Percentiles rank a stretch among this genome's conserved stretches.
These are phyloP conservation scores for Psophia crepitans DNA, from an alignment of 2,113 vertebrate genomes.

Conservation along the genomic window DNA sequence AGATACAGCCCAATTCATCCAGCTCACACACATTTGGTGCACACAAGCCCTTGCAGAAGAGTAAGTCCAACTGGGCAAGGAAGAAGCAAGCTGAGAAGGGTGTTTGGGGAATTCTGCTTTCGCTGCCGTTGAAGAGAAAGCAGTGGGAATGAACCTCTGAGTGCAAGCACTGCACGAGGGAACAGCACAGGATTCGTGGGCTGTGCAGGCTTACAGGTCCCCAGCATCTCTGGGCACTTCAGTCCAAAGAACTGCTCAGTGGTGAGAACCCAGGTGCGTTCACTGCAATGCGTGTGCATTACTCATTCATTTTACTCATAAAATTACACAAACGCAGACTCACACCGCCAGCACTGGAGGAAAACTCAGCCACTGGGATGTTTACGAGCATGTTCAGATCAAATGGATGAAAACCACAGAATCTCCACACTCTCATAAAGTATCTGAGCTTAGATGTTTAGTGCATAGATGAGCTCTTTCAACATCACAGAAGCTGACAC, in stretches of 20 bases:
- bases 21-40: not conserved
- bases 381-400: not conserved
- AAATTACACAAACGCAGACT: not conserved
- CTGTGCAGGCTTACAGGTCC: not conserved
- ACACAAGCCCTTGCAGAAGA: not conserved
- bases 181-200: not conserved
- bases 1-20: not conserved
- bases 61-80: not conserved
- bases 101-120: not conserved
- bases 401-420: conserved; percentile 5
- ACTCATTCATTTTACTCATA: not conserved
- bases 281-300: not conserved
- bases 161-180: not conserved
- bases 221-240: not conserved
- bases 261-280: not conserved
- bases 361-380: not conserved
- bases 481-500: not conserved
- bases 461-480: not conserved
- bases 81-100: not conserved
- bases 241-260: not conserved
- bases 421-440: not conserved
- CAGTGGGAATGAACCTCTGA: not conserved
- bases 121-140: not conserved
- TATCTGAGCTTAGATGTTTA: not conserved
- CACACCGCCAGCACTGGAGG: not conserved